A percentile compares a stretch with the other conserved stretches of the same genome.
phyloP scores from a whole-genome alignment of 2,797 vertebrate species.

The Esox masquinongy region DNA sequence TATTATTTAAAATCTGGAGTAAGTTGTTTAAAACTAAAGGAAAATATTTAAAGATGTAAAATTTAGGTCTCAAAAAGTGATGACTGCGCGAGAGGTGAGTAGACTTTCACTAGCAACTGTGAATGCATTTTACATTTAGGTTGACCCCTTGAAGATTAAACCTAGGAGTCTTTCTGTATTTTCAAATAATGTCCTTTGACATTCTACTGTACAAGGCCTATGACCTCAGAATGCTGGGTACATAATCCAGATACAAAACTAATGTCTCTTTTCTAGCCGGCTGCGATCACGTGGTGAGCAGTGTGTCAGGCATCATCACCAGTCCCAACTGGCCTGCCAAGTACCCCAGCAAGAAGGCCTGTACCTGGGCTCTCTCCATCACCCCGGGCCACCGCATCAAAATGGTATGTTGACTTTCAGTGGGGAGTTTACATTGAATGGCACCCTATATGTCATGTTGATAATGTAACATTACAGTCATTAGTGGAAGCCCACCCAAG shows the following conservation, averaged over 20 bases:
- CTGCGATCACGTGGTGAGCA: constrained; percentile 87
- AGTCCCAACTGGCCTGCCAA: constrained; percentile 97
- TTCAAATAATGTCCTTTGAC: too few relatives aligned
- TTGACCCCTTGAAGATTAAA: too few relatives aligned
- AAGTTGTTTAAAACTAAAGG: too few relatives aligned
- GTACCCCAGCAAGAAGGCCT: constrained; percentile 95
- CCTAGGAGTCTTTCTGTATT: too few relatives aligned
- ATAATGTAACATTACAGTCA: neutral
- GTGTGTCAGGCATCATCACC: constrained; percentile 84
- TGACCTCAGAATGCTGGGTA: neutral
- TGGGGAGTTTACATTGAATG: neutral
- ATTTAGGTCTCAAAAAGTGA: too few relatives aligned
- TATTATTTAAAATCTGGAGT: too few relatives aligned
- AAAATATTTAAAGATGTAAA: too few relatives aligned
- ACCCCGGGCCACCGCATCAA: constrained; percentile 91
- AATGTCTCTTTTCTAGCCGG: constrained; percentile 76
- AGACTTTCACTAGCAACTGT: too few relatives aligned
- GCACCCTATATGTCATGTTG: neutral
- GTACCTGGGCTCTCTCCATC: constrained; percentile 88
- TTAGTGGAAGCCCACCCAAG: neutral
- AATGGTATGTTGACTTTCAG: constrained; percentile 74
- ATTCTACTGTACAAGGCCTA: neutral
- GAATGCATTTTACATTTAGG: too few relatives aligned
- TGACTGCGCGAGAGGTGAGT: too few relatives aligned
- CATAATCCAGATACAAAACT: neutral